phyloP scores from a whole-genome alignment of 2,888 invertebrate species.

The Venustoraphidia nigricollis region DNA sequence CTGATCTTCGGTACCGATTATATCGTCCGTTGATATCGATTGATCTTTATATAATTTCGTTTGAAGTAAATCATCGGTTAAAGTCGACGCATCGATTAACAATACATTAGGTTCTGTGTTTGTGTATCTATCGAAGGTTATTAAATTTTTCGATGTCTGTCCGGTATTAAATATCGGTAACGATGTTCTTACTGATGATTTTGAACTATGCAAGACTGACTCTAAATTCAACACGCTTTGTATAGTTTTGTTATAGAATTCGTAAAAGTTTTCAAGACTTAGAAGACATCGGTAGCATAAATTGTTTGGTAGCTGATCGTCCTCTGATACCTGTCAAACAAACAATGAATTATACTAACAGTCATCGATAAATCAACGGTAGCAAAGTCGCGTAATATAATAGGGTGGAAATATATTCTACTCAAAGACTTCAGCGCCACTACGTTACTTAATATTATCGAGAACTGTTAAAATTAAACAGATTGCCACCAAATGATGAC shows the following conservation, averaged over 20 bases:
- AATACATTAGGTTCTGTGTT: not conserved
- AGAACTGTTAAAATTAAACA: too few relatives aligned
- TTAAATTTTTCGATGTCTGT: too few relatives aligned
- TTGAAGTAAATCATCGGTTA: not conserved
- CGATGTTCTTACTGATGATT: not conserved
- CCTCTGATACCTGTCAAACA: slow-evolving; percentile 24
- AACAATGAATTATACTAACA: slow-evolving; percentile 8
- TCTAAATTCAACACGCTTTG: slow-evolving; percentile 25
- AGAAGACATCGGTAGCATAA: slow-evolving; percentile 32
- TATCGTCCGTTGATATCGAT: not conserved
- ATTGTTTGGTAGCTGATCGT: slow-evolving; percentile 28
- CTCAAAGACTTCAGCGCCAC: too few relatives aligned
- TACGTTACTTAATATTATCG: too few relatives aligned
- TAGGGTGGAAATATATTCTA: too few relatives aligned
- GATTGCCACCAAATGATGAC: too few relatives aligned
- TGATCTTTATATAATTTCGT: not conserved
- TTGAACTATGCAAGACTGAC: slow-evolving; percentile 16
- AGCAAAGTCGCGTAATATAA: too few relatives aligned
- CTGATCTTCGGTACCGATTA: not conserved
- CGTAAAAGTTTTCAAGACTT: slow-evolving; percentile 32
- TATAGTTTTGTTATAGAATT: slow-evolving; percentile 29
- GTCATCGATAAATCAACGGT: too few relatives aligned
- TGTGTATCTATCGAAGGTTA: not conserved
- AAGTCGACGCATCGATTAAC: not conserved
- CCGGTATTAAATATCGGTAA: too few relatives aligned